phyloP scores from a whole-genome alignment of 2,113 vertebrate species.

The Phylloscopus trochilus region DNA sequence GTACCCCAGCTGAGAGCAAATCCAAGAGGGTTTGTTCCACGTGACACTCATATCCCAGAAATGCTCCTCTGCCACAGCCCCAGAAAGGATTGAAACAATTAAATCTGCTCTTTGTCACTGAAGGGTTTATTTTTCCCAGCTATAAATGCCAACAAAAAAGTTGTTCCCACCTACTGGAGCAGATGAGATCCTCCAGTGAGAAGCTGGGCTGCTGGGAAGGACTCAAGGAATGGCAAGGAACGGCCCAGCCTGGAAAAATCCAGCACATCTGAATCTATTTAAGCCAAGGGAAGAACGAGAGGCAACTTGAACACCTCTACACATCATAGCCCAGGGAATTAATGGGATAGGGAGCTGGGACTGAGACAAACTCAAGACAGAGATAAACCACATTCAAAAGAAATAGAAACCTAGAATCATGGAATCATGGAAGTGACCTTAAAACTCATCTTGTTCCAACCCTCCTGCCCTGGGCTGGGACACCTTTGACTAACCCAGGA shows the following conservation, averaged over 20 bases:
- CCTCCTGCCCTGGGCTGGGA: background rate
- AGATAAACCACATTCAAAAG: background rate
- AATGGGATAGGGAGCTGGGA: background rate
- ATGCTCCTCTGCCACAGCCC: background rate
- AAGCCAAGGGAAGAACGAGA: background rate
- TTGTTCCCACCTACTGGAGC: background rate
- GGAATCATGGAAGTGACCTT: background rate
- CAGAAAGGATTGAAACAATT: background rate
- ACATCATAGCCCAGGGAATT: background rate
- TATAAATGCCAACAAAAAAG: background rate
- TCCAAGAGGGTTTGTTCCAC: background rate
- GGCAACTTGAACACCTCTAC: background rate
- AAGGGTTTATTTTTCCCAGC: background rate
- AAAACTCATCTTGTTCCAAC: background rate
- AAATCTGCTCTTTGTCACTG: background rate
- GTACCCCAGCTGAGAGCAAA: fast-evolving
- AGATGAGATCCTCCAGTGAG: background rate
- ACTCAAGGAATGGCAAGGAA: background rate
- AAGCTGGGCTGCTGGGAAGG: background rate
- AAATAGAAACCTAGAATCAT: background rate
- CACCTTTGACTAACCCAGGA: fast-evolving
- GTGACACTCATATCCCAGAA: background rate
- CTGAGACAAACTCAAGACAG: background rate
- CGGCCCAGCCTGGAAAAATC: background rate
- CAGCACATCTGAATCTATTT: fast-evolving